These are phyloP conservation scores for Serranus cabrilla DNA, from an alignment of 2,797 vertebrate genomes.

Conservation along the genomic window DNA sequence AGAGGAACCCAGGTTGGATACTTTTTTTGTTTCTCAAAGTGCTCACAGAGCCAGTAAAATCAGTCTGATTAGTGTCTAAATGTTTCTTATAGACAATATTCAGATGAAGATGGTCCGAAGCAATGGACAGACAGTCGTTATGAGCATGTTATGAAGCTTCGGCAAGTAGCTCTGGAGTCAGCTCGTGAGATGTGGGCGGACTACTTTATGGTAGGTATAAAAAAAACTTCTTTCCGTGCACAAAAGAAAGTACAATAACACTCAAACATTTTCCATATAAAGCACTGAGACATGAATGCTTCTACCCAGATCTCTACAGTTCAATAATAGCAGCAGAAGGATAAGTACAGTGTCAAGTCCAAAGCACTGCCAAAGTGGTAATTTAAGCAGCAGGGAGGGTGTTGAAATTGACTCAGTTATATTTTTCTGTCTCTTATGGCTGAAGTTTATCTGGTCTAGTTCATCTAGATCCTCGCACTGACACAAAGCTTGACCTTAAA, in stretches of 20 bases:
- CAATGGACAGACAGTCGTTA: slow-evolving; percentile 92
- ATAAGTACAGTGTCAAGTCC: slow-evolving; percentile 39
- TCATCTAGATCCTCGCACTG: slow-evolving; percentile 29
- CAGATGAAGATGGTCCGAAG: slow-evolving; percentile 91
- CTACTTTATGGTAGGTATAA: slow-evolving; percentile 90
- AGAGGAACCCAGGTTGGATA: slow-evolving; percentile 88
- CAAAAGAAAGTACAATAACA: slow-evolving; percentile 13
- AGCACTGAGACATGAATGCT: background rate
- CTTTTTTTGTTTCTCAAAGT: background rate
- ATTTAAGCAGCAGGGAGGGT: slow-evolving; percentile 30
- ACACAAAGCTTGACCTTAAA: slow-evolving; percentile 16
- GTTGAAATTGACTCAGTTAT: slow-evolving; percentile 29
- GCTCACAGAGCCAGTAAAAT: background rate
- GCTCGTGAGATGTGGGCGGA: slow-evolving; percentile 95
- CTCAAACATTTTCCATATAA: slow-evolving; percentile 27
- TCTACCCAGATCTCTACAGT: slow-evolving; percentile 12
- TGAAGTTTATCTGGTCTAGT: slow-evolving; percentile 31
- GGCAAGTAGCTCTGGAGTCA: slow-evolving; percentile 91
- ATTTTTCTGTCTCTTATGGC: slow-evolving; percentile 30
- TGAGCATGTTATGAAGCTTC: slow-evolving; percentile 94
- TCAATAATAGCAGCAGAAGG: slow-evolving; percentile 35
- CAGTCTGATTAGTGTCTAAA: slow-evolving; percentile 5
- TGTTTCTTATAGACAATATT: slow-evolving; percentile 82
- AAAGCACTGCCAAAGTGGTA: slow-evolving; percentile 18
- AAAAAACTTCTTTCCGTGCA: slow-evolving; percentile 6